A percentile compares a stretch with the other conserved stretches of the same genome.
Evolutionary conservation across 2,888 invertebrate species (phyloP).

Genomic region (Odontocerum albicorne): DNA sequence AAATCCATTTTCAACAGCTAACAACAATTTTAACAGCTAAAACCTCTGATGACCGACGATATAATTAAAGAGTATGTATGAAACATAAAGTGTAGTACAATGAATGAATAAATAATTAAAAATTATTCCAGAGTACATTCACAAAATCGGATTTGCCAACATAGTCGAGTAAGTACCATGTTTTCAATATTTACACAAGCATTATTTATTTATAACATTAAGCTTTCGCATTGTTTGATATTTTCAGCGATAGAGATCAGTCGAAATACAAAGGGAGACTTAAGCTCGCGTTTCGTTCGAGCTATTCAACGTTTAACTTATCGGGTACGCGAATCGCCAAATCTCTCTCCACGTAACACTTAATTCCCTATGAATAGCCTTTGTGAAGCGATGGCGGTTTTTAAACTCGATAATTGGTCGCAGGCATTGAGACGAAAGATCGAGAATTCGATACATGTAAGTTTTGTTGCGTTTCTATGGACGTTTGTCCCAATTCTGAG

Average conservation of each 20-base stretch:
- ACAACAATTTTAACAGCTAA: too few relatives aligned
- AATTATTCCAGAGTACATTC: too few relatives aligned
- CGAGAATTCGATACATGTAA: slow-evolving; percentile 4
- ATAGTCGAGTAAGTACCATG: slow-evolving; percentile 1
- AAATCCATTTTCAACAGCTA: too few relatives aligned
- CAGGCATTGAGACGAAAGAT: slow-evolving; percentile 8
- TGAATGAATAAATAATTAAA: too few relatives aligned
- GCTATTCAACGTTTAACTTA: slow-evolving; percentile 18
- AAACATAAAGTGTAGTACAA: too few relatives aligned
- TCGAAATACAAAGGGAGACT: slow-evolving; percentile 17
- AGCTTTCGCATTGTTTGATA: slow-evolving; percentile 28
- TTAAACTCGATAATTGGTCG: slow-evolving; percentile 17
- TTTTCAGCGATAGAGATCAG: slow-evolving; percentile 29
- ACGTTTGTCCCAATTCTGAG: neutral
- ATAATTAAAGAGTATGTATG: too few relatives aligned
- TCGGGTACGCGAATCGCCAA: slow-evolving; percentile 21
- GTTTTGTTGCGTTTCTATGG: neutral
- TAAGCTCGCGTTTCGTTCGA: slow-evolving; percentile 21
- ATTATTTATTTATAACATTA: slow-evolving; percentile 35
- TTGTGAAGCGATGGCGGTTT: slow-evolving; percentile 8
- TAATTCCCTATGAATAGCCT: slow-evolving; percentile 22
- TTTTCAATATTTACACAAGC: slow-evolving; percentile 32
- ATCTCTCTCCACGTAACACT: slow-evolving; percentile 20
- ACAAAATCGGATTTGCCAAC: too few relatives aligned
- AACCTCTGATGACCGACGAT: too few relatives aligned